These are phyloP conservation scores for Empis stercorea DNA, from an alignment of 2,888 invertebrate species.

Conservation along the genomic window DNA sequence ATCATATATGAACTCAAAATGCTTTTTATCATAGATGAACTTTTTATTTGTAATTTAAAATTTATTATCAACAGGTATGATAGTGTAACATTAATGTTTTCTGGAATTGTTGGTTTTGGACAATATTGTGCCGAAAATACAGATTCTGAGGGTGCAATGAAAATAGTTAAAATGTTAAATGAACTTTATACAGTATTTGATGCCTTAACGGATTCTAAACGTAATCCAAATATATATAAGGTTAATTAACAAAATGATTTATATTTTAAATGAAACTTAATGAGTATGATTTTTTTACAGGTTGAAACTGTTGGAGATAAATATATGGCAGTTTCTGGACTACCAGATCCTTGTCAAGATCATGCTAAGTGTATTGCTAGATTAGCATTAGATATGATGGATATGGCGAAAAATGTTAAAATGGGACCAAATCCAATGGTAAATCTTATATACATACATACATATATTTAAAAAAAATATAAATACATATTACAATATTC, in stretches of 20 bases:
- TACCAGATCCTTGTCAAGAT: conserved; percentile 79
- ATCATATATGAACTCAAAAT: no score
- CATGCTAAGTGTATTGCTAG: conserved; percentile 86
- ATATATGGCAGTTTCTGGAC: conserved; percentile 94
- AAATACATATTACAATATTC: conserved; percentile 5
- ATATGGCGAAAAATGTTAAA: conserved; percentile 72
- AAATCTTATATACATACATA: no score
- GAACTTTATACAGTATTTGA: conserved; percentile 89
- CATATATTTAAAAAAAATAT: no score
- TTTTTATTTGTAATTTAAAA: no score
- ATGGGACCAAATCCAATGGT: conserved; percentile 83
- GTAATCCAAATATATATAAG: conserved; percentile 91
- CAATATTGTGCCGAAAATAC: conserved; percentile 83
- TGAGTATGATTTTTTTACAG: conserved; percentile 36
- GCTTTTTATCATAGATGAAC: no score
- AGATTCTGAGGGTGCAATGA: conserved; percentile 88
- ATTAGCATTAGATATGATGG: conserved; percentile 91
- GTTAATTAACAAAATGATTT: no score
- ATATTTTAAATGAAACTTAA: not conserved
- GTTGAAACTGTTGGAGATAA: conserved; percentile 97
- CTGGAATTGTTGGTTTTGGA: conserved; percentile 85
- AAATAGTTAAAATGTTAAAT: conserved; percentile 88
- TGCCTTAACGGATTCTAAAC: conserved; percentile 80
- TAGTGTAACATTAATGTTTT: conserved; percentile 84
- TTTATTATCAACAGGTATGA: conserved; percentile 60